phyloP scores from a whole-genome alignment of 2,797 vertebrate genomes.

The Danio aesculapii region DNA sequence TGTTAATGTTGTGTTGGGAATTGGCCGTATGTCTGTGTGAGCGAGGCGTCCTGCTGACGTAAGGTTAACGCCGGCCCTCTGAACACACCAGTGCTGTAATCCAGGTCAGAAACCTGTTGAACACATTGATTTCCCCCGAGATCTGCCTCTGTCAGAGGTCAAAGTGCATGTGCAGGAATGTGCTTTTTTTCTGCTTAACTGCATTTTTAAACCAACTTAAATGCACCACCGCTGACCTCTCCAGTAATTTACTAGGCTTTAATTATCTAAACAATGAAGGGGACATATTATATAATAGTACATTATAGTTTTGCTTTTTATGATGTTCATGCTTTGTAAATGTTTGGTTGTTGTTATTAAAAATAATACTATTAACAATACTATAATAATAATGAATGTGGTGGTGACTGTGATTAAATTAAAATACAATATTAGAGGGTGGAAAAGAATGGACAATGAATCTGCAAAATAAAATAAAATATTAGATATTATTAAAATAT shows the following conservation, averaged over 20 bases:
- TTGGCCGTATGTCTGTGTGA: neutral
- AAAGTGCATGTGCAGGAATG: slow-evolving; percentile 36
- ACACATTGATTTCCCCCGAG: slow-evolving; percentile 28
- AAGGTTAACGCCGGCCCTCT: neutral
- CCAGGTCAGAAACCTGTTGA: slow-evolving; percentile 35
- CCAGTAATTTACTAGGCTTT: neutral
- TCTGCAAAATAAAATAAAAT: too few species aligned
- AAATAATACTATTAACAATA: too few species aligned
- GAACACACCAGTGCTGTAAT: slow-evolving; percentile 23
- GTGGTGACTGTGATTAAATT: too few species aligned
- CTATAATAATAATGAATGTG: too few species aligned
- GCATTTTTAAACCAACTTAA: slow-evolving; percentile 21
- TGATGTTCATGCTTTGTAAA: too few species aligned
- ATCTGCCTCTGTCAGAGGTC: slow-evolving; percentile 34
- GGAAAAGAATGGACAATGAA: too few species aligned
- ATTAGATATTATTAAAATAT: too few species aligned
- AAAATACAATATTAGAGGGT: too few species aligned
- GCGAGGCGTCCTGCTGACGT: slow-evolving; percentile 20
- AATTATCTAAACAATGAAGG: slow-evolving; percentile 9
- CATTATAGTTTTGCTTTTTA: too few species aligned
- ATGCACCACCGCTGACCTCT: neutral
- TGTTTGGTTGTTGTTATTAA: too few species aligned
- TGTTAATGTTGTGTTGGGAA: slow-evolving; percentile 1
- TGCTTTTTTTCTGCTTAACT: slow-evolving; percentile 8
- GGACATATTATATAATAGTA: neutral